These are phyloP conservation scores for Mugil cephalus DNA, from an alignment of 2,113 vertebrate species.

Conservation along the genomic window DNA sequence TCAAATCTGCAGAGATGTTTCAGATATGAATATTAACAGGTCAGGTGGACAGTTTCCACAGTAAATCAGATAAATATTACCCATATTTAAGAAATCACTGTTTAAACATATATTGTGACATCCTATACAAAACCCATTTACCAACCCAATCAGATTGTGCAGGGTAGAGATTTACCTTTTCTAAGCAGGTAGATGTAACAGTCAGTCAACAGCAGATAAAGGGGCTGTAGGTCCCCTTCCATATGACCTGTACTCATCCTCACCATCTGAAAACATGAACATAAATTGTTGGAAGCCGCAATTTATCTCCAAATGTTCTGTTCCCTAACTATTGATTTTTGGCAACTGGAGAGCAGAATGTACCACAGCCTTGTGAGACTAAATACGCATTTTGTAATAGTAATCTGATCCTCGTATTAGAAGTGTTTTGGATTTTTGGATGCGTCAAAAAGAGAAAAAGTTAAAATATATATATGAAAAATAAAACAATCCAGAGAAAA, in stretches of 20 bases:
- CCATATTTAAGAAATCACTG: background rate
- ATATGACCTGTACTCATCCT: conserved; percentile 98
- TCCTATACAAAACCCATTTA: background rate
- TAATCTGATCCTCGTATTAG: too few relatives aligned
- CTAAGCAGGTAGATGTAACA: conserved; percentile 95
- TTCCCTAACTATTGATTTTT: background rate
- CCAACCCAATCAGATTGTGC: too few relatives aligned
- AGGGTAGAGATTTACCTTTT: conserved; percentile 86
- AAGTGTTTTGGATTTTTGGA: too few relatives aligned
- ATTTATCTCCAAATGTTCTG: background rate
- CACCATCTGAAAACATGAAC: conserved; percentile 87
- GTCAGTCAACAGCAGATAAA: conserved; percentile 95
- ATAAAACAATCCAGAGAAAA: too few relatives aligned
- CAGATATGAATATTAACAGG: background rate
- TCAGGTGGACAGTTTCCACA: background rate
- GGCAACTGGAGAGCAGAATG: background rate
- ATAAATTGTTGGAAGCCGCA: background rate
- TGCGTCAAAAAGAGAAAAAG: too few relatives aligned
- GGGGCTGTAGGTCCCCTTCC: conserved; percentile 96
- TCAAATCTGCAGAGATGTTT: background rate
- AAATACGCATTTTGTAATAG: background rate
- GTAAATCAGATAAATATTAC: background rate
- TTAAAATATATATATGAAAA: too few relatives aligned
- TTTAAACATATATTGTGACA: background rate
- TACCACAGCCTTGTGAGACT: background rate